Evolutionary conservation across 1,140 invertebrate species (phyloP), one percentile per base, ranked within the genome.

Genomic region (Pissodes strobi): DNA sequence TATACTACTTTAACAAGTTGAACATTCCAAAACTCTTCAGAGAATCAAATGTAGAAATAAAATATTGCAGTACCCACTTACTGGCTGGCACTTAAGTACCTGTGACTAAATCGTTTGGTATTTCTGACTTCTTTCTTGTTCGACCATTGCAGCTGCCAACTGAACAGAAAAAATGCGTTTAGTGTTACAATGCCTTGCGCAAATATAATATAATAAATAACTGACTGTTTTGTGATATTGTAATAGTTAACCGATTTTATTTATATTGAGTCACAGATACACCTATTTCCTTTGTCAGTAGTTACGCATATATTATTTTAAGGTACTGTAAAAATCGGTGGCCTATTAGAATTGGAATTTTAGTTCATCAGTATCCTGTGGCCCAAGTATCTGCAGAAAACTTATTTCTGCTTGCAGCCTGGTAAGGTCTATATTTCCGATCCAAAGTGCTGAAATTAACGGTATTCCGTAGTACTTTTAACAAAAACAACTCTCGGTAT

Each of bases 71-170:
- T 38, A 21, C n/a, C 27, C 51, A 27, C 18, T 38, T 21, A 30
- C 5, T 21, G 51, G 51, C 17, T 13, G 18, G 30, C 27, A 38
- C 30, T 53, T 53, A 53, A 53, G 38, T 53, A 37, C 27, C 51
- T 53, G 51, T 53, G 51, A 53, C 51, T 53, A 53, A 53, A 53
- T 37, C 23, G 27, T 18, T 53, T 38, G 51, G 51, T 27, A 53
- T 53, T 23, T 37, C 23, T 27, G 18, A 18, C 30, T 53, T 53
- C 17, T 53, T 8, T 6, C 6, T 45, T 8, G 38, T n/a, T n/a
- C n/a, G 38, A 17, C 38, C 15, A 15, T 17, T 53, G 51, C 51
- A 53, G 51, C 34, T 53, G 51, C 51, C 27, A 38, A n/a, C 4
- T 13, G 48, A 30, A 34, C 13, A 6, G 8, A 18, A 52, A 30